Evolutionary conservation across 2,797 vertebrate species (phyloP).

Genomic region (Rhyacichthys aspro): DNA sequence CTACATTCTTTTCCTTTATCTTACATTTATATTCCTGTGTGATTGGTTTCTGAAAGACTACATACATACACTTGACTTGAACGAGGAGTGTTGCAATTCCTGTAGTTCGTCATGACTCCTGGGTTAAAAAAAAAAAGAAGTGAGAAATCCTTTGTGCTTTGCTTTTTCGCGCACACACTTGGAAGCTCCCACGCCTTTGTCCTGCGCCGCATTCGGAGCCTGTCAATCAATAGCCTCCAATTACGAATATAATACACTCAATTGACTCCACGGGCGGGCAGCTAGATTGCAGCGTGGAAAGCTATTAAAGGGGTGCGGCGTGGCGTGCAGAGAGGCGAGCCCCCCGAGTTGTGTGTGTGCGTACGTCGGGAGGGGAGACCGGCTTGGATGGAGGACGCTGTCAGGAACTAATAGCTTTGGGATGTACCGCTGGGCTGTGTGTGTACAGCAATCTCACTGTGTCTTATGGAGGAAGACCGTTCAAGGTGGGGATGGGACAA

Average conservation of each 20-base stretch:
- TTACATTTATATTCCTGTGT: not conserved
- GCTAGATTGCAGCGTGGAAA: constrained; percentile 73
- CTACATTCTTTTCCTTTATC: not conserved
- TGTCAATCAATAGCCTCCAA: constrained; percentile 80
- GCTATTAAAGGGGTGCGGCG: constrained; percentile 74
- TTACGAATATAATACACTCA: constrained; percentile 79
- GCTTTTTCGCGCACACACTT: constrained; percentile 41
- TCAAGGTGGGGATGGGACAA: constrained; percentile 1
- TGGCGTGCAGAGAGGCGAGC: constrained; percentile 57
- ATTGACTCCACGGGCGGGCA: constrained; percentile 67
- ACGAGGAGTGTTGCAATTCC: constrained; percentile 10
- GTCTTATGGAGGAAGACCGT: constrained; percentile 43
- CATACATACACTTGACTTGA: not conserved
- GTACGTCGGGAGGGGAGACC: constrained; percentile 30
- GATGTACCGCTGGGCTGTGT: constrained; percentile 68
- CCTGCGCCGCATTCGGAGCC: constrained; percentile 52
- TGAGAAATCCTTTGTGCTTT: constrained; percentile 48
- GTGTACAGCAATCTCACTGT: constrained; percentile 69
- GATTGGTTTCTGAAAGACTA: not conserved
- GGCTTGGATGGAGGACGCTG: constrained; percentile 71
- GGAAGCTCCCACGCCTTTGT: constrained; percentile 60
- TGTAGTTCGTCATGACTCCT: constrained; percentile 22
- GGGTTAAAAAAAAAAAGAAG: not conserved
- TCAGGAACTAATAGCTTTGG: constrained; percentile 78
- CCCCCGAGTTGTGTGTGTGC: constrained; percentile 52